A percentile compares a stretch with the other conserved stretches of the same genome.
Evolutionary conservation across 2,113 vertebrate genomes (phyloP).

Genomic region (Hiodon alosoides): DNA sequence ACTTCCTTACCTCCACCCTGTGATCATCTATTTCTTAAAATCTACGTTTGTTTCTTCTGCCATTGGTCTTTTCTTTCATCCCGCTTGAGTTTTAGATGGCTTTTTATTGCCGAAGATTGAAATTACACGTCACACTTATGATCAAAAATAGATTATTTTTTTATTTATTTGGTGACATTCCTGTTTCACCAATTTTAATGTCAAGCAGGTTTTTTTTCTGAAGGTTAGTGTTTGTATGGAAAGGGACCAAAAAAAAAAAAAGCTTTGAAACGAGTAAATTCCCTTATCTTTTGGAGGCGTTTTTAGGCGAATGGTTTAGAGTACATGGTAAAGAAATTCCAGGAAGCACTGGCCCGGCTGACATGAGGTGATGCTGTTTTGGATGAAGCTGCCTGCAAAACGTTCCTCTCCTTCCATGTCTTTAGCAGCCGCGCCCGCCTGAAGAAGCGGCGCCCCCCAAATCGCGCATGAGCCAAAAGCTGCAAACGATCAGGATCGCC

Average conservation of each 20-base stretch:
- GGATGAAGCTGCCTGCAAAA: conserved; percentile 23
- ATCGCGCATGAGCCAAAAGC: conserved; percentile 49
- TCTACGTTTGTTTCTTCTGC: too few species aligned
- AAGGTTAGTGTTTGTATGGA: too few species aligned
- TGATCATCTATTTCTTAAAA: too few species aligned
- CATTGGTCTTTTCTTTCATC: too few species aligned
- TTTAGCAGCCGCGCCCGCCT: conserved; percentile 40
- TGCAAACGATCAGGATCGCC: conserved; percentile 50
- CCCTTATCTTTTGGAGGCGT: neutral
- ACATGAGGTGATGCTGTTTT: conserved; percentile 9
- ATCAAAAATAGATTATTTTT: too few species aligned
- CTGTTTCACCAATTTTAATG: too few species aligned
- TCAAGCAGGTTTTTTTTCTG: too few species aligned
- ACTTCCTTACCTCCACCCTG: too few species aligned
- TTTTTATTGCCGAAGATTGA: too few species aligned
- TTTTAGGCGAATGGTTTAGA: conserved; percentile 11
- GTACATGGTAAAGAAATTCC: neutral
- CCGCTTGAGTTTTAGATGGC: too few species aligned
- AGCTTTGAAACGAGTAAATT: neutral
- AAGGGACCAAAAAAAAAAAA: neutral
- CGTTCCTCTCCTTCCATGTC: conserved; percentile 39
- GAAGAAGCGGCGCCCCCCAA: conserved; percentile 43
- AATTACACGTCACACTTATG: too few species aligned
- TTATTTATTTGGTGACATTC: too few species aligned
- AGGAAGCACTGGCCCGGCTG: conserved; percentile 27